A percentile compares a stretch with the other conserved stretches of the same genome.
Conservation (phyloP, 2,888 invertebrate genomes). For the Folsomia manolachei region DNA sequence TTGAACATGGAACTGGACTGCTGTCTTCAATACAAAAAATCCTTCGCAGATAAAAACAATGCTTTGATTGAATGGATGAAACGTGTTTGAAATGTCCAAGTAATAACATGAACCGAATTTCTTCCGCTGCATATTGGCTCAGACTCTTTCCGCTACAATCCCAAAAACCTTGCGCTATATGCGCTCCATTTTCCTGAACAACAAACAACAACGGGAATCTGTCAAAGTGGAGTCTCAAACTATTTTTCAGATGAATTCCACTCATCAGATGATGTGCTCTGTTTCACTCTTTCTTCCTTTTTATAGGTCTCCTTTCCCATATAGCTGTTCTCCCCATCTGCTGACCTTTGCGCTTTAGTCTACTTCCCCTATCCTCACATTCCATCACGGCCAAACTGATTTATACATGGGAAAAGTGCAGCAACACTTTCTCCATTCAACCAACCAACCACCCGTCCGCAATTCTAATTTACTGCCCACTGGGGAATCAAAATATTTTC, state of each 20-base stretch:
- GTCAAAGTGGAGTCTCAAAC: slow-evolving; percentile 15
- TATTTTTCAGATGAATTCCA: slow-evolving; percentile 23
- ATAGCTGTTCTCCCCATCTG: background rate
- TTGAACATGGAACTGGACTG: slow-evolving; percentile 15
- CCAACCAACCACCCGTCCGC: background rate
- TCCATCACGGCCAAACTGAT: background rate
- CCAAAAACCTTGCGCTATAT: too few species aligned
- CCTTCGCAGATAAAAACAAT: slow-evolving; percentile 34
- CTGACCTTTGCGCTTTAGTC: slow-evolving; percentile 14
- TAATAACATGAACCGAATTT: slow-evolving; percentile 20
- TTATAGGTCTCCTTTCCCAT: background rate
- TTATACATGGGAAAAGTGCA: background rate
- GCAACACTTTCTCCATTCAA: background rate
- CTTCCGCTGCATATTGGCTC: too few species aligned
- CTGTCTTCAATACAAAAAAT: slow-evolving; percentile 13
- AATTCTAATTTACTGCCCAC: background rate
- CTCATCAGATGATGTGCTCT: slow-evolving; percentile 11
- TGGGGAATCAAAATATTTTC: background rate
- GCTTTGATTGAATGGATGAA: slow-evolving; percentile 35
- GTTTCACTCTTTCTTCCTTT: background rate
- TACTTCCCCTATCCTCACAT: background rate
- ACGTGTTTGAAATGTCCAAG: slow-evolving; percentile 42
- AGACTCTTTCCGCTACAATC: background rate
- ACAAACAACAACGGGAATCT: slow-evolving; percentile 8
- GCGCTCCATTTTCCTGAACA: background rate